phyloP scores from a whole-genome alignment of 2,797 vertebrate species.

The Acanthurus tractus region DNA sequence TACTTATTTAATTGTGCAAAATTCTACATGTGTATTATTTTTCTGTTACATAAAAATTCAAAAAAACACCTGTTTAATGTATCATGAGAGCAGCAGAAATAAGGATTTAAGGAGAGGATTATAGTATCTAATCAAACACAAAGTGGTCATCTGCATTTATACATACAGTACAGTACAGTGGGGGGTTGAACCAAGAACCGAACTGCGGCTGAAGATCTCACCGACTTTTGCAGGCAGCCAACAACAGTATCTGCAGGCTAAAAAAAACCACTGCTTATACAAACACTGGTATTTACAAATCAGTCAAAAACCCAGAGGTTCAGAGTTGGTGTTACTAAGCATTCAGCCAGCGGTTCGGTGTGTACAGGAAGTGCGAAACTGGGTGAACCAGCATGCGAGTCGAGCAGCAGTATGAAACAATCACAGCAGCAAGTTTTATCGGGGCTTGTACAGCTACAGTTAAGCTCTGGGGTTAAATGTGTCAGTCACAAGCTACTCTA shows the following conservation, averaged over 20 bases:
- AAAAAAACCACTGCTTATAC: background rate
- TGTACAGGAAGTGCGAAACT: background rate
- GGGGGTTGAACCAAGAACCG: background rate
- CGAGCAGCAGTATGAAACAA: constrained; percentile 10
- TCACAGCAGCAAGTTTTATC: constrained; percentile 8
- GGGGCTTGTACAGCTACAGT: background rate
- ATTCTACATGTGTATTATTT: constrained; percentile 34
- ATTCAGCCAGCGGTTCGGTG: constrained; percentile 1
- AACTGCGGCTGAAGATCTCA: background rate
- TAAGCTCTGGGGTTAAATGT: background rate
- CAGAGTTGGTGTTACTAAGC: background rate
- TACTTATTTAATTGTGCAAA: constrained; percentile 14
- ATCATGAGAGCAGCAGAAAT: constrained; percentile 42
- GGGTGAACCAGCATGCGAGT: background rate
- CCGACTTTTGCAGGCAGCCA: background rate
- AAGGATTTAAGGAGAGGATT: constrained; percentile 23
- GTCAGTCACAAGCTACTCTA: background rate
- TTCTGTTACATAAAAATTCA: constrained; percentile 18
- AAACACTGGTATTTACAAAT: background rate
- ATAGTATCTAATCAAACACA: constrained; percentile 13
- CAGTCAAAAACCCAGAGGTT: background rate
- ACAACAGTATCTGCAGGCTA: background rate
- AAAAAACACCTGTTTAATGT: constrained; percentile 31
- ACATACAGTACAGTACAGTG: background rate
- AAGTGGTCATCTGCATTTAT: background rate